A percentile compares a stretch with the other conserved stretches of the same genome.
Evolutionary conservation across 1,140 invertebrate species (phyloP).

Genomic region (Drosophila lini): DNA sequence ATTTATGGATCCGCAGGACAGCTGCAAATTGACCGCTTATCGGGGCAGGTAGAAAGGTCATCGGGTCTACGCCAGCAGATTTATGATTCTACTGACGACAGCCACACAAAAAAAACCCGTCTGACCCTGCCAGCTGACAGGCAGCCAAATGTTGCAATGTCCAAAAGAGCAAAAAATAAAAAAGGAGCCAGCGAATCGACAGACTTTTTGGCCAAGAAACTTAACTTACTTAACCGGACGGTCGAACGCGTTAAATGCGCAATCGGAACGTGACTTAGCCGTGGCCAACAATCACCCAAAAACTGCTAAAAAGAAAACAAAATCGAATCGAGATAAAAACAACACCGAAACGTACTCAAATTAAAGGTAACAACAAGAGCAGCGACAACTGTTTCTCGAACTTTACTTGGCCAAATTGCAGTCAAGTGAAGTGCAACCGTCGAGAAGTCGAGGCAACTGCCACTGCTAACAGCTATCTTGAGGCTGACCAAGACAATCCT

Average conservation of each 20-base stretch:
- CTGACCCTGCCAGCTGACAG: slow-evolving; percentile 49
- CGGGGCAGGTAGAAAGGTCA: slow-evolving; percentile 66
- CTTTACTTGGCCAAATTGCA: slow-evolving; percentile 50
- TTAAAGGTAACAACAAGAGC: slow-evolving; percentile 66
- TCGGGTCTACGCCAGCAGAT: slow-evolving; percentile 21
- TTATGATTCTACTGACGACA: slow-evolving; percentile 31
- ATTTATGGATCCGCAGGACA: slow-evolving; percentile 26
- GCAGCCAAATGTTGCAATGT: slow-evolving; percentile 52
- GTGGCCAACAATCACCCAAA: slow-evolving; percentile 64
- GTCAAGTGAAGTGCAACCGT: slow-evolving; percentile 54
- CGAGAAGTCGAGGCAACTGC: slow-evolving; percentile 50
- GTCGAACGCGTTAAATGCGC: slow-evolving; percentile 42
- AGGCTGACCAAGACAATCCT: slow-evolving; percentile 24
- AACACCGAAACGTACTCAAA: slow-evolving; percentile 44
- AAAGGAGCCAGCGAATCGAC: slow-evolving; percentile 15
- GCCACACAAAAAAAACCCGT: slow-evolving; percentile 30
- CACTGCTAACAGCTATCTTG: slow-evolving; percentile 28
- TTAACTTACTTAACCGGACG: slow-evolving; percentile 56
- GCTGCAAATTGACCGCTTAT: slow-evolving; percentile 42
- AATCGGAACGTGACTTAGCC: slow-evolving; percentile 67
- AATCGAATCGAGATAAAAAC: slow-evolving; percentile 19
- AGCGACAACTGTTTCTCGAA: slow-evolving; percentile 39
- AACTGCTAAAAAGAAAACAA: slow-evolving; percentile 5
- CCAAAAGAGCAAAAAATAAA: slow-evolving; percentile 38
- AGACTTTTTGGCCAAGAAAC: slow-evolving; percentile 49